Base-by-base conservation (phyloP, 2,797 vertebrate genomes). In the Huso huso region DNA sequence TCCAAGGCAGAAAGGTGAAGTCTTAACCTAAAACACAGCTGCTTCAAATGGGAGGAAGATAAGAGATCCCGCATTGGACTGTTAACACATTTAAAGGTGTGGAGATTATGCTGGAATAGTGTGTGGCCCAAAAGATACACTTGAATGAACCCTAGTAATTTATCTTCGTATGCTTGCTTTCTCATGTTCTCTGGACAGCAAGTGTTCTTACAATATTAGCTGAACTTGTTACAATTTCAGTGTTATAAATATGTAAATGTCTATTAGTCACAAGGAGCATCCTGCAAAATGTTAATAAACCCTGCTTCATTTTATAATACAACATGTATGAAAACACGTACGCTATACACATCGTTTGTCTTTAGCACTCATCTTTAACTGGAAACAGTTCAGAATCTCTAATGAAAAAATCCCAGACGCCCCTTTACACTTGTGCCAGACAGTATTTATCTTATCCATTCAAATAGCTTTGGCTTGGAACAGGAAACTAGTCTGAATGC, bases 401-500 rank as follows among this genome's bases (percentile, higher is more conserved):
- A 48, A 66, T 61, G 49, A 61, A 68, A 67, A 68, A 8, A 37
- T 49, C 57, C 63, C 66, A 65, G 66, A 61, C 63, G 9, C 10
- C 10, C 48, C 66, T 65, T 63, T 18, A 52, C 48, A 57, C 58
- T 18, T 59, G n/a, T 68, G 63, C 63, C 66, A 68, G 62, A 64
- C 51, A 55, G 66, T 57, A 65, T 68, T 8, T 67, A 58, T 68
- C 70, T 61, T n/a, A 48, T 68, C 59, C 48, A 23, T 59, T 55
- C 23, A 59, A 71, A 67, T 61, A 52, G 49, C 66, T 71, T 61
- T 63, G 57, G 23, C 50, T 71, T 68, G 62, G 66, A 68, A 61
- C 48, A 55, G 58, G 18, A 49, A 71, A 18, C 63, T 60, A 51
- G 66, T 57, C 49, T 71, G 70, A 51, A 53, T 48, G 57, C 69